These are phyloP conservation scores for Lontra canadensis DNA, from an alignment of 2,113 vertebrate species.

Conservation along the genomic window DNA sequence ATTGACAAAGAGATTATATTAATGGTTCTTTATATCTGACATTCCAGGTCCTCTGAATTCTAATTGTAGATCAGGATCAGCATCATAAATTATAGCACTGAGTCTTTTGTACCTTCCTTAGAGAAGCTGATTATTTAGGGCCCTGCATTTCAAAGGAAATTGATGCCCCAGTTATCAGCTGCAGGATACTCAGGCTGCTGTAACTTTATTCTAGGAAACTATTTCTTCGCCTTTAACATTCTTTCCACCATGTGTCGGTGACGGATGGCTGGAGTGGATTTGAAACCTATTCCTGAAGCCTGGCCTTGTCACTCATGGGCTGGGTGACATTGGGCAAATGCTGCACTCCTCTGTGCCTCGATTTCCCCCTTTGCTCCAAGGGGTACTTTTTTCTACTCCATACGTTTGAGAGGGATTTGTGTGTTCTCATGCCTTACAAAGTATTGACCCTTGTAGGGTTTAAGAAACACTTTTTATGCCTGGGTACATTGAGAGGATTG, in stretches of 20 bases:
- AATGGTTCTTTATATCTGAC: slow-evolving; percentile 42
- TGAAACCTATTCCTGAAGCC: slow-evolving; percentile 58
- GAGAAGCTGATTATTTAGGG: slow-evolving; percentile 65
- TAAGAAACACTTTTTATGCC: background rate
- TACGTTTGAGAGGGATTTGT: slow-evolving; percentile 36
- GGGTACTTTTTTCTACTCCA: background rate
- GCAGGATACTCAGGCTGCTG: slow-evolving; percentile 47
- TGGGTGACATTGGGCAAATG: background rate
- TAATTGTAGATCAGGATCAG: slow-evolving; percentile 59
- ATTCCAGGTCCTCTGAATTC: slow-evolving; percentile 35
- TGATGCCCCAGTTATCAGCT: slow-evolving; percentile 66
- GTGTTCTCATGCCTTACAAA: background rate
- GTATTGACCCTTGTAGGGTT: background rate
- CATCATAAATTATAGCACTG: slow-evolving; percentile 52
- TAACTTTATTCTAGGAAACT: slow-evolving; percentile 80
- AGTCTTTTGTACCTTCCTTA: slow-evolving; percentile 57
- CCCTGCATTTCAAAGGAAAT: slow-evolving; percentile 71
- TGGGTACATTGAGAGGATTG: background rate
- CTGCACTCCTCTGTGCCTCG: slow-evolving; percentile 4
- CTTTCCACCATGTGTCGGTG: slow-evolving; percentile 78
- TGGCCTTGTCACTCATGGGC: slow-evolving; percentile 72
- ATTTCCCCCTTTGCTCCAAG: background rate
- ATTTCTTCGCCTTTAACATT: slow-evolving; percentile 75
- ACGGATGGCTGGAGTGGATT: slow-evolving; percentile 61
- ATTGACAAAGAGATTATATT: slow-evolving; percentile 59